A percentile compares a stretch with the other conserved stretches of the same genome.
Evolutionary conservation across 2,888 invertebrate genomes (phyloP).

Genomic region (Tyria jacobaeae): DNA sequence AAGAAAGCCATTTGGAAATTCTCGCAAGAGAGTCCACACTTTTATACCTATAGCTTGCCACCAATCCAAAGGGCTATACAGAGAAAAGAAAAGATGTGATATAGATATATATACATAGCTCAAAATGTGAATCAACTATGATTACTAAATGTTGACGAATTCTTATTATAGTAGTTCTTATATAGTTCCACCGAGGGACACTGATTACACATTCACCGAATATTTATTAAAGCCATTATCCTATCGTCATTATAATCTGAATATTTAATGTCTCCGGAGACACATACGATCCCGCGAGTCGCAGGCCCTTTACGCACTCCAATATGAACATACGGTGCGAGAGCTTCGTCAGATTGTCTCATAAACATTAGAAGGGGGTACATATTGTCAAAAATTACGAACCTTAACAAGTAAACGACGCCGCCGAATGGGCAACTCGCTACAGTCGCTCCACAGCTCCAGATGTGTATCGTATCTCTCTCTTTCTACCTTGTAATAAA

Average conservation of each 20-base stretch:
- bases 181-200: conserved; percentile 12
- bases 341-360: not conserved
- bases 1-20: not conserved
- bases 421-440: not conserved
- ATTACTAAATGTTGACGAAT: not conserved
- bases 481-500: conserved; percentile 6
- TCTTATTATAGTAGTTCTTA: too few species aligned
- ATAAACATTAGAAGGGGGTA: conserved; percentile 3
- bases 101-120: not conserved
- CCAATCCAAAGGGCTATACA: conserved; percentile 3
- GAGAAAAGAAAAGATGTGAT: not conserved
- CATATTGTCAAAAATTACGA: conserved; percentile 2
- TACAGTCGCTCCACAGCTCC: conserved; percentile 10
- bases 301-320: not conserved
- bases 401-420: conserved; percentile 13
- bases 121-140: not conserved
- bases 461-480: conserved; percentile 11
- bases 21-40: not conserved
- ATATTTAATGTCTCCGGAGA: conserved; percentile 10
- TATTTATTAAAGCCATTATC: conserved; percentile 7
- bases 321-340: not conserved
- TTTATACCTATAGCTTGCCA: conserved; percentile 5
- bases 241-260: conserved; percentile 15
- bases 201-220: conserved; percentile 1
- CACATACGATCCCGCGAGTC: not conserved